phyloP scores from a whole-genome alignment of 1,140 invertebrate genomes.

The Pseudomyrmex dendroicus region DNA sequence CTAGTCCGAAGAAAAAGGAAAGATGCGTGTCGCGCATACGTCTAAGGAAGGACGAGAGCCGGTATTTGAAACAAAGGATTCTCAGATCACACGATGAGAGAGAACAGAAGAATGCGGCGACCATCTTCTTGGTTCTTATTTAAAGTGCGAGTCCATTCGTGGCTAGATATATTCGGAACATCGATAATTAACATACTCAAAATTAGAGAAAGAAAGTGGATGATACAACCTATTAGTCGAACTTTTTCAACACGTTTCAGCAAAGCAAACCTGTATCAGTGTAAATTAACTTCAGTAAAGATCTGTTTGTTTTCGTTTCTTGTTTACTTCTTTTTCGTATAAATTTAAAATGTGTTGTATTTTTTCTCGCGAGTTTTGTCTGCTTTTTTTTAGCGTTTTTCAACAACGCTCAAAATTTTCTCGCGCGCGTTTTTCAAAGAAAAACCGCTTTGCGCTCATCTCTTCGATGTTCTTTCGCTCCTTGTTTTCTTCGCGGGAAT shows the following conservation, averaged over 20 bases:
- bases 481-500: constrained; percentile 32
- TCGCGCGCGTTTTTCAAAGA: background rate
- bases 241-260: too few species aligned
- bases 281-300: too few species aligned
- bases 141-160: constrained; percentile 51
- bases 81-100: constrained; percentile 57
- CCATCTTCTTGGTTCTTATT: constrained; percentile 72
- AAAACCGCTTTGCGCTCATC: background rate
- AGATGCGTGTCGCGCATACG: constrained; percentile 62
- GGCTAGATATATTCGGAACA: too few species aligned
- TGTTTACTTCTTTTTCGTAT: too few species aligned
- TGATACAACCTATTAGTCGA: too few species aligned
- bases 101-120: constrained; percentile 23
- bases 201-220: too few species aligned
- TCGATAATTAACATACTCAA: too few species aligned
- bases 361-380: too few species aligned
- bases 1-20: constrained; percentile 37
- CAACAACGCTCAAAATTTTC: constrained; percentile 43
- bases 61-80: constrained; percentile 70
- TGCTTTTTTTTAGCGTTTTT: background rate
- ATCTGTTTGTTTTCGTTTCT: too few species aligned
- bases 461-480: constrained; percentile 42
- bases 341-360: too few species aligned
- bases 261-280: too few species aligned
- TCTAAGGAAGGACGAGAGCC: constrained; percentile 66